Percentiles rank a stretch among this genome's conserved stretches.
Conservation (phyloP, 2,113 vertebrate genomes). For the Chaetorhynchus papuensis region DNA sequence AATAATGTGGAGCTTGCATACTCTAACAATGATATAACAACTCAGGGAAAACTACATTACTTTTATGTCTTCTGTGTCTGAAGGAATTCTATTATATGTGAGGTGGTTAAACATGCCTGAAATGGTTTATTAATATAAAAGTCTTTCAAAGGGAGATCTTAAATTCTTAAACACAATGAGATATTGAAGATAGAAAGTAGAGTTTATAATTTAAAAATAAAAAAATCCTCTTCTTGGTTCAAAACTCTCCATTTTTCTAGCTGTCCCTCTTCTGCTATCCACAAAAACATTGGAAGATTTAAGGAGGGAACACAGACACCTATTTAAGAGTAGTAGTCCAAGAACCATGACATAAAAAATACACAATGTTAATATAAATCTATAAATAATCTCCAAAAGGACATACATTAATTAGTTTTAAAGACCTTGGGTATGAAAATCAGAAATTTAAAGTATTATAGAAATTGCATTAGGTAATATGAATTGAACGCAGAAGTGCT, state of each 20-base stretch:
- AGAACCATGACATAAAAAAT: background rate
- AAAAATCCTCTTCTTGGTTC: background rate
- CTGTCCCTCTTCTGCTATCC: background rate
- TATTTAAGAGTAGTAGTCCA: background rate
- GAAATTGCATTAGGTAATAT: background rate
- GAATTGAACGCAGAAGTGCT: background rate
- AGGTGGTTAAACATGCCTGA: slow-evolving; percentile 10
- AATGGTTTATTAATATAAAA: slow-evolving; percentile 35
- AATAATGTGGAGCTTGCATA: background rate
- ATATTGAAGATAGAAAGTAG: background rate
- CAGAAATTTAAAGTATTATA: background rate
- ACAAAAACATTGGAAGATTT: background rate
- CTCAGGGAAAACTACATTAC: background rate
- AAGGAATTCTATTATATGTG: background rate
- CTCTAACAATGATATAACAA: background rate
- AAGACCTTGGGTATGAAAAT: background rate
- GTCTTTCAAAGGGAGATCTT: slow-evolving; percentile 42
- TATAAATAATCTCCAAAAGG: background rate
- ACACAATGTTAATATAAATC: background rate
- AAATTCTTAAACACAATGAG: slow-evolving; percentile 28
- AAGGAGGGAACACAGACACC: background rate
- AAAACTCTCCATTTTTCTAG: background rate
- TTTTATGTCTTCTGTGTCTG: background rate
- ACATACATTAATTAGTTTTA: background rate
- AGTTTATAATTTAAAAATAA: slow-evolving; percentile 2